Evolutionary conservation across 2,888 invertebrate species (phyloP).

Genomic region (Agrotis puta): DNA sequence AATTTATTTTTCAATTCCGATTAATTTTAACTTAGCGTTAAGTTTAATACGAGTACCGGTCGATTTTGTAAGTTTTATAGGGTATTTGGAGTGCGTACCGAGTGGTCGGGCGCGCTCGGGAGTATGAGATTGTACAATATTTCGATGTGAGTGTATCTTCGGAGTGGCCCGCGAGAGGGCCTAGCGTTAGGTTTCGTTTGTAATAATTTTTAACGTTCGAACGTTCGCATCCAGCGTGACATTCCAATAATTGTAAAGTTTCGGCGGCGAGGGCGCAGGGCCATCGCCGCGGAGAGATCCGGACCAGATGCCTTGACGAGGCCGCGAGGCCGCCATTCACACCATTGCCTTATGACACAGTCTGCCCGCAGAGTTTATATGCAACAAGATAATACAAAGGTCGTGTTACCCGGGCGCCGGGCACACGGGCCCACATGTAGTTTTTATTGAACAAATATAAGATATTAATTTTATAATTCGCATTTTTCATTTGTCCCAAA

Average conservation of each 20-base stretch:
- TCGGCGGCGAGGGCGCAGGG: constrained; percentile 77
- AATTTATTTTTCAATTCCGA: constrained; percentile 92
- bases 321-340: constrained; percentile 81
- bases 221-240: constrained; percentile 89
- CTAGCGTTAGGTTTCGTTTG: constrained; percentile 85
- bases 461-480: constrained; percentile 91
- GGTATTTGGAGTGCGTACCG: constrained; percentile 87
- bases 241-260: constrained; percentile 89
- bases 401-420: constrained; percentile 91
- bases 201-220: constrained; percentile 84
- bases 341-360: constrained; percentile 91
- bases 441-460: constrained; percentile 91
- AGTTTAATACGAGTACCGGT: constrained; percentile 89
- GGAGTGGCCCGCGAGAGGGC: constrained; percentile 80
- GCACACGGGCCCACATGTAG: constrained; percentile 91
- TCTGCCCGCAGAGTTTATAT: constrained; percentile 91
- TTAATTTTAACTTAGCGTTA: constrained; percentile 91
- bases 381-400: constrained; percentile 91
- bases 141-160: constrained; percentile 81
- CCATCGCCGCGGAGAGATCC: constrained; percentile 73
- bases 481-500: constrained; percentile 77
- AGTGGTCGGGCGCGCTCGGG: constrained; percentile 78
- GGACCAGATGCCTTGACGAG: constrained; percentile 86
- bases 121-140: constrained; percentile 85
- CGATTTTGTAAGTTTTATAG: constrained; percentile 92